Percentiles rank a stretch among this genome's conserved stretches.
Evolutionary conservation across 2,888 invertebrate genomes (phyloP).

Genomic region (Anticlea derivata): DNA sequence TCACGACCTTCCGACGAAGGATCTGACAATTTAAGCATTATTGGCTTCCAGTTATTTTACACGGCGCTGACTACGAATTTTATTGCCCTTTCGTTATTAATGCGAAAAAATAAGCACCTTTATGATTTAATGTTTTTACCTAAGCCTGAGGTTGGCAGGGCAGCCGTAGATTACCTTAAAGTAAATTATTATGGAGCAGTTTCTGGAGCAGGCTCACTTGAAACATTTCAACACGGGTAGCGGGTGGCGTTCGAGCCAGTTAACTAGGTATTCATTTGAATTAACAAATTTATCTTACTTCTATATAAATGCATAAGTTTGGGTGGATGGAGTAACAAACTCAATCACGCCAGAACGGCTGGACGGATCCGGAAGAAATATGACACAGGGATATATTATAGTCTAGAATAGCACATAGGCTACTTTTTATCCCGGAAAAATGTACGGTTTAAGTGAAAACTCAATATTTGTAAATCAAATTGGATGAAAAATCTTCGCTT

Average conservation of each 20-base stretch:
- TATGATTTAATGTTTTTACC: slow-evolving; percentile 26
- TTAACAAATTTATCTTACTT: no score
- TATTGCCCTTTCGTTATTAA: slow-evolving; percentile 52
- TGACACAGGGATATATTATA: no score
- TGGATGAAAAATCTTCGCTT: no score
- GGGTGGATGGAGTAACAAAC: no score
- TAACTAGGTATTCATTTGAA: no score
- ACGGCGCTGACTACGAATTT: slow-evolving; percentile 46
- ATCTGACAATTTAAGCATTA: slow-evolving; percentile 59
- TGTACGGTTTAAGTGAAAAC: no score
- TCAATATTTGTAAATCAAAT: no score
- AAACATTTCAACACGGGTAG: not conserved
- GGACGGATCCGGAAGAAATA: no score
- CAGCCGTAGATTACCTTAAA: slow-evolving; percentile 10
- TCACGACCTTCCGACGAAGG: slow-evolving; percentile 31
- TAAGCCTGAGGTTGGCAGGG: slow-evolving; percentile 16
- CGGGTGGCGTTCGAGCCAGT: not conserved
- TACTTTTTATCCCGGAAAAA: no score
- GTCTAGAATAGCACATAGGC: no score
- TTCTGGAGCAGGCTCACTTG: not conserved
- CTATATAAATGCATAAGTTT: no score
- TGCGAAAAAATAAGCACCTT: slow-evolving; percentile 37
- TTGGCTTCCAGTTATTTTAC: slow-evolving; percentile 64
- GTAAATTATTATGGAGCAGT: not conserved
- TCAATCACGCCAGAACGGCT: no score